Evolutionary conservation across 2,888 invertebrate species (phyloP), one percentile per base, ranked within the genome.

Genomic region (Limnephilus auricula): DNA sequence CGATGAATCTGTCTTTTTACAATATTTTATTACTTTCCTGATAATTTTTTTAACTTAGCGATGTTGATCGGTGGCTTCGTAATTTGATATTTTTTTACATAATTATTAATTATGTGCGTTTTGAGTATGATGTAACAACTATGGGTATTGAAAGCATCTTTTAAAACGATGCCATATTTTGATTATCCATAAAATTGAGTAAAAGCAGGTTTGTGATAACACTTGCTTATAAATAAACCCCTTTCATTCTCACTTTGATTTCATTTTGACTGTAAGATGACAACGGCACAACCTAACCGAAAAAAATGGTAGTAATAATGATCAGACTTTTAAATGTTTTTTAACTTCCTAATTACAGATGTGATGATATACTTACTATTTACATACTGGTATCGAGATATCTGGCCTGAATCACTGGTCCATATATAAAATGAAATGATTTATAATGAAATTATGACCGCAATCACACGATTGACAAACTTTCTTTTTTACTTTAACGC

Each of bases 21-120:
- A n/a, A 84, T 84, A 84, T 84, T 85, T 85, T 85, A 85, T 85
- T 85, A 40, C n/a, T 40, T 85, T 85, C 45, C 40, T 85, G 85
- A 85, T 85, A 30, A 45, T 85, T 40, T 85, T n/a, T 45, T 85
- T n/a, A n/a, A 85, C n/a, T 85, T 85, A 40, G n/a, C 45, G 30
- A 85, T 40, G n/a, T 85, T 85, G 40, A 85, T 85, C 40, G 85
- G 37, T 40, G 85, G n/a, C 85, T 45, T 85, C 45, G 40, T 85
- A 45, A 85, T 30, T 85, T 40, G 2, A 37, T 40, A 37, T 40
- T 40, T 85, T 84, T 45, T 45, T 12, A 82, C 82, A 82, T 85
- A 5, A 45, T n/a, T 65, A 65, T 65, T 65, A 65, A 9, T 85
- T 13, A 45, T 30, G 45, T 30, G 30, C 40, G 40, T 45, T 85